These are phyloP conservation scores for Xylocampa areola DNA, from an alignment of 2,888 invertebrate species.

Conservation along the genomic window DNA sequence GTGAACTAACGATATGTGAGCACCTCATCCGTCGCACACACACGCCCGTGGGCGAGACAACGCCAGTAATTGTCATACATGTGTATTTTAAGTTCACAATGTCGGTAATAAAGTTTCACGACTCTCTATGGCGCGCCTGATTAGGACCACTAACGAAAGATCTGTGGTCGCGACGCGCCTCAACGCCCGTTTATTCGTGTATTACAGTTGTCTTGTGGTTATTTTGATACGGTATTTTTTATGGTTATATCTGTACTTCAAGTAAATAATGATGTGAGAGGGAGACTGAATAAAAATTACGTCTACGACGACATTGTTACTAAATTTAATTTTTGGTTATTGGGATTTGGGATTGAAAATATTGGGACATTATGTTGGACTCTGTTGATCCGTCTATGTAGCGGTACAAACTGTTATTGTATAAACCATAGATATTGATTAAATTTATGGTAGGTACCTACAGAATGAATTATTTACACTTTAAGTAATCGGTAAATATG, in stretches of 20 bases:
- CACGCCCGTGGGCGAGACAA: conserved; percentile 72
- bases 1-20: conserved; percentile 82
- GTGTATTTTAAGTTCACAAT: conserved; percentile 85
- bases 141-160: conserved; percentile 80
- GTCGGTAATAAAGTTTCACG: conserved; percentile 79
- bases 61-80: conserved; percentile 84
- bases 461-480: not conserved
- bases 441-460: too few species aligned
- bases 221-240: conserved; percentile 55
- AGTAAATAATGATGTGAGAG: conserved; percentile 32
- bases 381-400: too few species aligned
- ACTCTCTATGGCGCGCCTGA: conserved; percentile 72
- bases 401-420: too few species aligned
- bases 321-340: conserved; percentile 7
- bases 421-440: too few species aligned
- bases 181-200: conserved; percentile 67
- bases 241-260: conserved; percentile 35
- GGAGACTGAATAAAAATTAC: conserved; percentile 16
- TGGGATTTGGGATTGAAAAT: not conserved
- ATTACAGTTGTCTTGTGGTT: conserved; percentile 65
- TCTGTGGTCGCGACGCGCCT: conserved; percentile 69
- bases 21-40: conserved; percentile 75
- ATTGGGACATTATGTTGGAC: not conserved
- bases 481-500: conserved; percentile 15
- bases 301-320: not conserved